Conservation (phyloP, 2,797 vertebrate genomes). For the Lepilemur ruficaudatus region DNA sequence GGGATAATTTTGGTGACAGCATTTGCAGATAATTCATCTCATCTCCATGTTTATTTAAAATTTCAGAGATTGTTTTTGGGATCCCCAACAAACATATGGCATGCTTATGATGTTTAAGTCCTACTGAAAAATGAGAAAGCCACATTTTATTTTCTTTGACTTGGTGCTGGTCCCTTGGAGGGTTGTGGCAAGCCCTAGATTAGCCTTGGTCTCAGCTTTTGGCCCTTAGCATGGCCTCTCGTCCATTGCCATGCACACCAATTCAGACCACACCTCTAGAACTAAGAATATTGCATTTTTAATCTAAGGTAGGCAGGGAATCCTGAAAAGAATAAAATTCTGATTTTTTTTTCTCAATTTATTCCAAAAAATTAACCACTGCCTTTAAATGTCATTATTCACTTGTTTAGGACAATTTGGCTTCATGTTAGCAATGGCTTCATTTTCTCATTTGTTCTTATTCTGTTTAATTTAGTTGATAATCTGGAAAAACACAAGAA, state of each 20-base stretch:
- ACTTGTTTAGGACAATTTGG: background rate
- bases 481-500: background rate
- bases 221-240: background rate
- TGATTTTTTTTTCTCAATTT: background rate
- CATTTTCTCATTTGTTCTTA: background rate
- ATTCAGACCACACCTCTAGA: background rate
- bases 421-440: background rate
- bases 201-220: background rate
- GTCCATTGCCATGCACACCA: background rate
- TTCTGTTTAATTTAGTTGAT: background rate
- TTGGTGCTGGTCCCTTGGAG: background rate
- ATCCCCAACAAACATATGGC: background rate
- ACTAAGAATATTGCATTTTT: slow-evolving; percentile 38
- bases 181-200: background rate
- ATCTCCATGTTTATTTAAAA: background rate
- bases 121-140: background rate
- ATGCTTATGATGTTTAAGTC: background rate
- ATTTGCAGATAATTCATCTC: background rate
- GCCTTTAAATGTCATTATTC: slow-evolving; percentile 47
- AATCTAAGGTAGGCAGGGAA: slow-evolving; percentile 45
- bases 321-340: slow-evolving; percentile 29
- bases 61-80: background rate
- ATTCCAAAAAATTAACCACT: slow-evolving; percentile 50
- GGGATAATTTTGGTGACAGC: background rate
- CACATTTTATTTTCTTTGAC: background rate